A percentile compares a stretch with the other conserved stretches of the same genome.
Conservation (phyloP, 2,888 invertebrate species). For the Sphaerophoria taeniata region DNA sequence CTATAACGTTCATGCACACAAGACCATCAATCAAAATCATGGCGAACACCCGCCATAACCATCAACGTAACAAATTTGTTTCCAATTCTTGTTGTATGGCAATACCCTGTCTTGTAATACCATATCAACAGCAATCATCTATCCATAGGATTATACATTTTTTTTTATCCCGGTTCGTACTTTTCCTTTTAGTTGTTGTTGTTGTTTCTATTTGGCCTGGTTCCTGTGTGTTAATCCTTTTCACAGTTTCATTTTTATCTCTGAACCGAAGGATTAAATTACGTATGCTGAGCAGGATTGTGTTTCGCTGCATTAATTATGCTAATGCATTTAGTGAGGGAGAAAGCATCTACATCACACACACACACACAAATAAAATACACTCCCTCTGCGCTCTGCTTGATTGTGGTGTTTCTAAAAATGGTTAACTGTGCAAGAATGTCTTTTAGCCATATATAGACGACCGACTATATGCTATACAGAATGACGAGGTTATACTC, state of each 20-base stretch:
- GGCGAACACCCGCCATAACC: too few relatives aligned
- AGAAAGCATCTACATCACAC: constrained; percentile 4
- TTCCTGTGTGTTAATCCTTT: constrained; percentile 69
- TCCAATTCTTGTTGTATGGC: neutral
- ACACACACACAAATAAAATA: neutral
- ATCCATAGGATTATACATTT: constrained; percentile 9
- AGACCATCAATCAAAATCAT: too few relatives aligned
- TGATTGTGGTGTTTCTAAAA: constrained; percentile 38
- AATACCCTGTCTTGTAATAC: constrained; percentile 4
- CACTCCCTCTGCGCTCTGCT: neutral
- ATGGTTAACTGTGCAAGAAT: constrained; percentile 43
- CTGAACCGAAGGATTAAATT: constrained; percentile 71
- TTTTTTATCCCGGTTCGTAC: constrained; percentile 17
- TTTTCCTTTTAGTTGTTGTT: constrained; percentile 23
- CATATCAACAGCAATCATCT: constrained; percentile 12
- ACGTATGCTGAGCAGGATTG: constrained; percentile 74
- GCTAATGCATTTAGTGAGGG: constrained; percentile 70
- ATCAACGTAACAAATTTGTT: too few relatives aligned
- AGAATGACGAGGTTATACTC: constrained; percentile 2
- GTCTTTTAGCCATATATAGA: neutral
- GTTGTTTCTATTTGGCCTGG: constrained; percentile 58
- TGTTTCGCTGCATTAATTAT: constrained; percentile 75
- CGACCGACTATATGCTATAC: neutral
- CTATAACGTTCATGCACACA: too few relatives aligned
- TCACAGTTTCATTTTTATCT: constrained; percentile 73